Conservation (phyloP, 2,113 vertebrate species). For the Ceyx margarethae region DNA sequence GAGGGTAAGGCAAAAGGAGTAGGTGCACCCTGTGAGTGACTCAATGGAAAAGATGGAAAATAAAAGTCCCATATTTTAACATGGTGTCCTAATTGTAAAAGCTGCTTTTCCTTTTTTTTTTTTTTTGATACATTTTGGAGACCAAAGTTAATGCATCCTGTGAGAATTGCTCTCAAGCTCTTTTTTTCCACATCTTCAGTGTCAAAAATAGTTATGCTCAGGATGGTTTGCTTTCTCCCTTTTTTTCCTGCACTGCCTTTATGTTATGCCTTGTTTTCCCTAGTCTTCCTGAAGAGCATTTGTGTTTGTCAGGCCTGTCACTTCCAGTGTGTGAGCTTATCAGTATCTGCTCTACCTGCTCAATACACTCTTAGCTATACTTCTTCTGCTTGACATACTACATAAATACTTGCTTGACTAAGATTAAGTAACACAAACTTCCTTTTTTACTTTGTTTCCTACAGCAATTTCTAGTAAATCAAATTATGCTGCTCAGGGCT, state of each 20-base stretch:
- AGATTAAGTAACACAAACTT: background rate
- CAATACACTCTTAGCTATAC: background rate
- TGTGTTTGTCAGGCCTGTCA: background rate
- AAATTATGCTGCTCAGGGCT: background rate
- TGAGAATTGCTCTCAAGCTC: background rate
- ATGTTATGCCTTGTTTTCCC: background rate
- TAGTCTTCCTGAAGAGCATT: background rate
- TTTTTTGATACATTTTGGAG: background rate
- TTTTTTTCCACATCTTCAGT: background rate
- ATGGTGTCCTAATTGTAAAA: background rate
- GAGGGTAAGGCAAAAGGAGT: background rate
- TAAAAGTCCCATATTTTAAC: background rate
- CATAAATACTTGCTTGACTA: background rate
- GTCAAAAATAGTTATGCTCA: background rate
- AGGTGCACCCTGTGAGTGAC: background rate
- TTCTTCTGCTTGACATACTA: background rate
- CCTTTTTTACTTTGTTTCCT: background rate
- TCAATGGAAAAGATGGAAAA: background rate
- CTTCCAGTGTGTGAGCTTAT: background rate
- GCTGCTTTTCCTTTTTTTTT: background rate
- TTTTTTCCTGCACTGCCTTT: background rate
- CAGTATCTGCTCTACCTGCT: background rate
- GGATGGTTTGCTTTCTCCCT: background rate
- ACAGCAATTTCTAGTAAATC: background rate
- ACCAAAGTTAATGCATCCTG: background rate